These are phyloP conservation scores for Drosophila obscura DNA, from an alignment of 1,140 invertebrate genomes.

Conservation along the genomic window DNA sequence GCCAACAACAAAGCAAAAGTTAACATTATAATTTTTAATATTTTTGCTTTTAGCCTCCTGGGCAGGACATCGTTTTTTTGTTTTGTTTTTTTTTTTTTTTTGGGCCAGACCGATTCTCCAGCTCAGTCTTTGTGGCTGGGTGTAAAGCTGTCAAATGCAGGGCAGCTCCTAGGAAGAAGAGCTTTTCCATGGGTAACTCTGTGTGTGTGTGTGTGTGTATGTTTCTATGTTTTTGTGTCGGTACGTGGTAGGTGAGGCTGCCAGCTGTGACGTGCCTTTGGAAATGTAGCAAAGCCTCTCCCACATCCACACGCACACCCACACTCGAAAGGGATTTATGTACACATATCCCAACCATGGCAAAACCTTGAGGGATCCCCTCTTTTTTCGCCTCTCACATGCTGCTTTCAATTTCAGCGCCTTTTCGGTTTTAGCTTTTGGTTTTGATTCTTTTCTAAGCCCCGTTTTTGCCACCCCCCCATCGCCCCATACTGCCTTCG, in stretches of 20 bases:
- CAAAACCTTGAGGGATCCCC: conserved; percentile 29
- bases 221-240: conserved; percentile 2
- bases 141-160: conserved; percentile 80
- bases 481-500: conserved; percentile 54
- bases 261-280: conserved; percentile 76
- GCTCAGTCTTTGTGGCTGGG: conserved; percentile 47
- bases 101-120: conserved; percentile 1
- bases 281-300: conserved; percentile 67
- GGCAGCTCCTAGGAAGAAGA: conserved; percentile 57
- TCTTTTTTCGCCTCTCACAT: conserved; percentile 42
- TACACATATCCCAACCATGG: conserved; percentile 4
- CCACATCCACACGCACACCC: conserved; percentile 19
- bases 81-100: conserved; percentile 10
- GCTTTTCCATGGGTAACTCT: conserved; percentile 51
- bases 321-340: conserved; percentile 30
- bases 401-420: conserved; percentile 74
- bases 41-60: conserved; percentile 71
- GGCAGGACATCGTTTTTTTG: conserved; percentile 35
- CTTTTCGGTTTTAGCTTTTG: conserved; percentile 76
- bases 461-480: conserved; percentile 22
- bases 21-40: conserved; percentile 83
- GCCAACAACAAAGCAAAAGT: conserved; percentile 64
- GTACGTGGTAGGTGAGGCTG: conserved; percentile 32
- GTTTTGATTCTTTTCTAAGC: conserved; percentile 73
- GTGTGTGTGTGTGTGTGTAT: conserved; percentile 42